Evolutionary conservation across 2,888 invertebrate species (phyloP).

Genomic region (Cheilosia pagana): DNA sequence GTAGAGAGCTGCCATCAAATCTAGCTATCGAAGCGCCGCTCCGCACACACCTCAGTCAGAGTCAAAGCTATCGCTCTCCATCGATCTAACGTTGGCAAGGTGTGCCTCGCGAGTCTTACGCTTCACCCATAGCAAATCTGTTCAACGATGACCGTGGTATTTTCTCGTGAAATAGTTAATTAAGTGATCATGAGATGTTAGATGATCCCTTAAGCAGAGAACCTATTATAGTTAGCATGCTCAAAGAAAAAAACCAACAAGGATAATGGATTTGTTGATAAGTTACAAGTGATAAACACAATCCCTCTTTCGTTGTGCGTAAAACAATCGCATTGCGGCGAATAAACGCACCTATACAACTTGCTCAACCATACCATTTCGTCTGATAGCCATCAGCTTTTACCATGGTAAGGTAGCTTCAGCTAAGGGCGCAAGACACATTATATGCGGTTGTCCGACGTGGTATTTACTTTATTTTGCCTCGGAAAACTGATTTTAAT

Average conservation of each 20-base stretch:
- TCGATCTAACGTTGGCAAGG: slow-evolving; percentile 33
- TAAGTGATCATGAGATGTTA: slow-evolving; percentile 70
- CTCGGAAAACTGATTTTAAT: slow-evolving; percentile 52
- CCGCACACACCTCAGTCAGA: slow-evolving; percentile 7
- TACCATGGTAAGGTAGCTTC: slow-evolving; percentile 48
- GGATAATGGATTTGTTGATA: slow-evolving; percentile 65
- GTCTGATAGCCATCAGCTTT: slow-evolving; percentile 48
- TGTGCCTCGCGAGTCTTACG: slow-evolving; percentile 8
- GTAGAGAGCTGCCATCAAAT: neutral
- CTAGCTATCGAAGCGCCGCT: neutral
- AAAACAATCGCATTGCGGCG: slow-evolving; percentile 21
- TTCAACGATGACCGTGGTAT: slow-evolving; percentile 3
- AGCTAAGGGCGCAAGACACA: slow-evolving; percentile 55
- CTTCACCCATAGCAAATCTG: neutral
- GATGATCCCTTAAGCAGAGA: slow-evolving; percentile 39
- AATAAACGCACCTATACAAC: slow-evolving; percentile 51
- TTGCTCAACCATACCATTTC: slow-evolving; percentile 40
- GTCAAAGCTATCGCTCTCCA: neutral
- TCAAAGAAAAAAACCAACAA: slow-evolving; percentile 11
- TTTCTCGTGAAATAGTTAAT: slow-evolving; percentile 50
- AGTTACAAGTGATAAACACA: slow-evolving; percentile 54
- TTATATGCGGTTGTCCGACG: slow-evolving; percentile 10
- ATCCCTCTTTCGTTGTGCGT: slow-evolving; percentile 46
- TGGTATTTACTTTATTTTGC: slow-evolving; percentile 41
- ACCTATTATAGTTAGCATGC: neutral